Percentiles rank a stretch among this genome's conserved stretches.
phyloP scores from a whole-genome alignment of 2,888 invertebrate genomes.

The Drosophila antonietae region DNA sequence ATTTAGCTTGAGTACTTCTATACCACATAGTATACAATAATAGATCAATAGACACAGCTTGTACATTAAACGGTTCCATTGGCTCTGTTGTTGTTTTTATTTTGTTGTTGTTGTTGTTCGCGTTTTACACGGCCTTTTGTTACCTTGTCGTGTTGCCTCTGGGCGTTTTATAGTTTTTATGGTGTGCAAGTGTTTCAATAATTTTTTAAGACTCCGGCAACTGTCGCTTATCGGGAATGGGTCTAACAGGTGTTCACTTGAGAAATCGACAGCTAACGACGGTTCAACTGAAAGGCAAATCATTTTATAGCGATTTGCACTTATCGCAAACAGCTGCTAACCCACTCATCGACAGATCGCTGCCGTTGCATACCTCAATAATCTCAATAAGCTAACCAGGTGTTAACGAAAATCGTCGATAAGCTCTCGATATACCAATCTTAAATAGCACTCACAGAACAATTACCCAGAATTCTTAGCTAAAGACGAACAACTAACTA shows the following conservation, averaged over 20 bases:
- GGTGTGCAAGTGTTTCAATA: conserved; percentile 46
- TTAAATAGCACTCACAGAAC: conserved; percentile 2
- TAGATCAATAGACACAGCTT: background rate
- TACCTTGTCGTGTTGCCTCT: conserved; percentile 1
- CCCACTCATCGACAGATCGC: conserved; percentile 22
- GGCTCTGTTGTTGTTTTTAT: background rate
- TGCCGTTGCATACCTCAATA: conserved; percentile 7
- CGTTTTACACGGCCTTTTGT: background rate
- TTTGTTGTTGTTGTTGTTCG: background rate
- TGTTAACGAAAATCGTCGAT: conserved; percentile 24
- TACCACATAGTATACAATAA: background rate
- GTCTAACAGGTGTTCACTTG: conserved; percentile 59
- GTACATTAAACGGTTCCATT: background rate
- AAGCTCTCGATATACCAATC: conserved; percentile 12
- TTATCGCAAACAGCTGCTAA: conserved; percentile 53
- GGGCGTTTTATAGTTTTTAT: conserved; percentile 36
- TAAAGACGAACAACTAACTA: background rate
- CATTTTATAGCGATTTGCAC: conserved; percentile 35
- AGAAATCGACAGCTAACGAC: conserved; percentile 21
- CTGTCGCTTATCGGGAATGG: conserved; percentile 41
- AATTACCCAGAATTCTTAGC: background rate
- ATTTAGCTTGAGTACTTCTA: background rate
- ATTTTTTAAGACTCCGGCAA: conserved; percentile 29
- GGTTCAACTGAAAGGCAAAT: conserved; percentile 11
- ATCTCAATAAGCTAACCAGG: conserved; percentile 16